These are phyloP conservation scores for Rhagophthalmus giganteus DNA, from an alignment of 2,888 invertebrate genomes.

Conservation along the genomic window DNA sequence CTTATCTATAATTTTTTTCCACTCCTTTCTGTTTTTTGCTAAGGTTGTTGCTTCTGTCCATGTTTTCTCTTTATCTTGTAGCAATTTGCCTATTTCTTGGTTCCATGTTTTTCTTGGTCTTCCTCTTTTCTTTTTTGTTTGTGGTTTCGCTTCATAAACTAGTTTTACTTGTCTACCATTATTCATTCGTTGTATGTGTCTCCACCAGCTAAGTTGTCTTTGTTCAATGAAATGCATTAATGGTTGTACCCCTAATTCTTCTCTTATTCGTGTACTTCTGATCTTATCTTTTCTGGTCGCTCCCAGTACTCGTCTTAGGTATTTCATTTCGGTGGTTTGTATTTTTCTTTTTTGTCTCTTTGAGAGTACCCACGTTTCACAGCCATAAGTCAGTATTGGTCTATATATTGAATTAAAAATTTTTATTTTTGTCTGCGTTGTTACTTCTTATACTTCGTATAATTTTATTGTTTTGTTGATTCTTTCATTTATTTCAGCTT, in stretches of 20 bases:
- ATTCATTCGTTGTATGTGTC: conserved; percentile 20
- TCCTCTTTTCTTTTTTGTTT: conserved; percentile 10
- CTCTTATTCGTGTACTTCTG: conserved; percentile 16
- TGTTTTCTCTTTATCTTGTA: conserved; percentile 1
- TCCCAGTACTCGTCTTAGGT: conserved; percentile 17
- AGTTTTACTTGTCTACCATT: conserved; percentile 12
- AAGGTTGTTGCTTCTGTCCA: conserved; percentile 14
- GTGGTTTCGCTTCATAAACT: conserved; percentile 18
- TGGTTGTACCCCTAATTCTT: conserved; percentile 18
- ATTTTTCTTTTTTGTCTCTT: conserved; percentile 24
- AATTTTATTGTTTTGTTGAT: conserved; percentile 12
- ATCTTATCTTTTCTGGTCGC: conserved; percentile 20
- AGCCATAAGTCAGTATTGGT: conserved; percentile 23
- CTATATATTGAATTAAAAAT: too few relatives aligned
- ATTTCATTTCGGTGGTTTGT: conserved; percentile 29
- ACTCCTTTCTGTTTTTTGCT: too few relatives aligned
- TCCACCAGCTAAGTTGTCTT: conserved; percentile 29
- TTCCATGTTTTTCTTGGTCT: conserved; percentile 13
- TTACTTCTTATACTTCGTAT: conserved; percentile 15
- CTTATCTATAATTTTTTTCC: too few relatives aligned
- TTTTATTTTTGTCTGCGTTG: conserved; percentile 20
- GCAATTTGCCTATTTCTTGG: conserved; percentile 1
- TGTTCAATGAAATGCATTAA: conserved; percentile 21
- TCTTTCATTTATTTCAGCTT: conserved; percentile 14
- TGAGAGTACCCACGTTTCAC: conserved; percentile 21